Percentiles rank a stretch among this genome's conserved stretches.
These are phyloP conservation scores for Himalopsyche anomala DNA, from an alignment of 2,888 invertebrate species.

Conservation along the genomic window DNA sequence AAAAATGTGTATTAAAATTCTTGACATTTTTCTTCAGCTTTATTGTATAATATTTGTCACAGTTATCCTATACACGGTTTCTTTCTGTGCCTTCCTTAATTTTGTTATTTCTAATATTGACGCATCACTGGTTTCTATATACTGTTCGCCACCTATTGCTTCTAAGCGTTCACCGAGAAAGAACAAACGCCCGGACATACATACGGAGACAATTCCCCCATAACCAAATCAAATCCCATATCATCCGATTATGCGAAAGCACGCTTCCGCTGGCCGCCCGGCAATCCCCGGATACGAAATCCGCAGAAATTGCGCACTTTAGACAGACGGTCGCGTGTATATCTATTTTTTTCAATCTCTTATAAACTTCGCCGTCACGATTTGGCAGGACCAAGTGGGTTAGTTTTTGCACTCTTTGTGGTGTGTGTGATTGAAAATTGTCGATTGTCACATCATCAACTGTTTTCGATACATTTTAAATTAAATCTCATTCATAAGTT, in stretches of 20 bases:
- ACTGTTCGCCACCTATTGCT: conserved; percentile 9
- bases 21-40: no score
- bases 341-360: conserved; percentile 51
- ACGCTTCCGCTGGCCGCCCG: conserved; percentile 49
- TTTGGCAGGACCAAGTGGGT: background rate
- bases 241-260: conserved; percentile 63
- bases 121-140: background rate
- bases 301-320: conserved; percentile 13
- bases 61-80: no score
- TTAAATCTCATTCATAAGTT: no score
- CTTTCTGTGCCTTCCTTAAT: no score
- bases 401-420: background rate
- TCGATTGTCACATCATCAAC: no score
- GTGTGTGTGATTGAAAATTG: no score
- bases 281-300: conserved; percentile 42
- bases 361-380: background rate
- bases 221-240: conserved; percentile 59
- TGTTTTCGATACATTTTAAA: no score
- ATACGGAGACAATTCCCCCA: conserved; percentile 57
- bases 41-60: no score
- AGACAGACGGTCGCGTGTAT: conserved; percentile 46
- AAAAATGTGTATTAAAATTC: no score
- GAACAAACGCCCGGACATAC: conserved; percentile 39
- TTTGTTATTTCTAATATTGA: background rate
- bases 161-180: background rate